These are phyloP conservation scores for Hylaeus volcanicus DNA, from an alignment of 1,140 invertebrate species.

Conservation along the genomic window DNA sequence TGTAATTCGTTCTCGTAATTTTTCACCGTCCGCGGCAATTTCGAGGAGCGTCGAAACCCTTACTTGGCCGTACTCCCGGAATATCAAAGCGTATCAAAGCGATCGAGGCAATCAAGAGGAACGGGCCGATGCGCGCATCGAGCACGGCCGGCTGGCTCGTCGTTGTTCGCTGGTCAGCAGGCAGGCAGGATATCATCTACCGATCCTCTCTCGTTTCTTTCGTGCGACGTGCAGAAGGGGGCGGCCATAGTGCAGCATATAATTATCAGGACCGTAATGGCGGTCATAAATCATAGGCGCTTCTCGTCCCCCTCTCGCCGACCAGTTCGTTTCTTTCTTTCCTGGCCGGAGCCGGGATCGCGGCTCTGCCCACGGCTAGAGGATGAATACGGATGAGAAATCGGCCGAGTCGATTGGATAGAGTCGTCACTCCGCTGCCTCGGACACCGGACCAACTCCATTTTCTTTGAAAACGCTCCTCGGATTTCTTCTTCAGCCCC, in stretches of 20 bases:
- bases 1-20: conserved; percentile 30
- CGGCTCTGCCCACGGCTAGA: conserved; percentile 73
- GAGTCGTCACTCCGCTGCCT: conserved; percentile 74
- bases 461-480: conserved; percentile 54
- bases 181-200: conserved; percentile 76
- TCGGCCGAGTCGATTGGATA: conserved; percentile 78
- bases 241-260: conserved; percentile 78
- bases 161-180: conserved; percentile 65
- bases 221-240: conserved; percentile 65
- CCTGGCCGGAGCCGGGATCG: conserved; percentile 54
- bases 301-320: conserved; percentile 72
- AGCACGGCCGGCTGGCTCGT: conserved; percentile 26
- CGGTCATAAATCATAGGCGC: conserved; percentile 81
- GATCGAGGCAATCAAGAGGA: conserved; percentile 72
- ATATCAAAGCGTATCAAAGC: conserved; percentile 69
- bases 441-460: conserved; percentile 47
- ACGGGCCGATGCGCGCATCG: conserved; percentile 53
- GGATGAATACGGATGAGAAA: conserved; percentile 78
- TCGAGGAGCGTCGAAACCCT: conserved; percentile 25
- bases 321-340: conserved; percentile 64
- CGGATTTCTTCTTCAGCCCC: neutral
- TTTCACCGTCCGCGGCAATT: conserved; percentile 31
- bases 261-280: conserved; percentile 80
- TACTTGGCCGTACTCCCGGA: conserved; percentile 27
- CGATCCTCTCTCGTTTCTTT: conserved; percentile 65